Base-by-base conservation (phyloP, 2,888 invertebrate genomes). In the Drosophila maculinotata region DNA sequence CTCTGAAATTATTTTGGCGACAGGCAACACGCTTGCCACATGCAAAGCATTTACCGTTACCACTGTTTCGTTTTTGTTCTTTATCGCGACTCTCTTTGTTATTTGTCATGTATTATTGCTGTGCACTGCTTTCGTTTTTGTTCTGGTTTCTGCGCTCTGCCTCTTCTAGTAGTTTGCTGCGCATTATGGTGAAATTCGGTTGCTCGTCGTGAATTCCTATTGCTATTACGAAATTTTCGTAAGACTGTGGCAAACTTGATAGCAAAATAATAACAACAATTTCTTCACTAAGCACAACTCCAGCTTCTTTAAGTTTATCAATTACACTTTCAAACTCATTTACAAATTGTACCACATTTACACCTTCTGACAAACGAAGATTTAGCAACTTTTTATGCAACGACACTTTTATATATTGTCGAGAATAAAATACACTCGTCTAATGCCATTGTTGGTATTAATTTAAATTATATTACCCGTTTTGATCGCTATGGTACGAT, bases 221-320 rank as follows among this genome's bases (percentile, higher is more conserved):
- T 20, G 33, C 45, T 9, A 45, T 23, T 12, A 45, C 45, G 14
- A 48, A 48, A n/a, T 36, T 49, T 17, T 48, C 48, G 26, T 17
- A 36, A 14, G 48, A 48, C 36, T 49, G 4, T n/a, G 42, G 42
- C 2, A 30, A 10, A 15, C 28, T 44, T 6, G 17, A 20, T 12
- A 38, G 1, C 15, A 31, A 12, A n/a, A 31, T 31, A 31, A 31
- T 31, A 1, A 31, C 31, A 12, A 31, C n/a, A 31, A 12, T 31
- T 31, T 31, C 31, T 4, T 12, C 31, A 31, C 31, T 31, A 4
- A 31, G 1, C 31, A 6, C 10, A 31, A 31, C 31, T 12, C 12
- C 12, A n/a, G n/a, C 12, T 31, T 31, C 6, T 25, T 25, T 25
- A 4, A 6, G 25, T 25, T 25, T 25, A 25, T 25, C 25, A n/a